phyloP scores from a whole-genome alignment of 2,888 invertebrate genomes.

The Drosophila melanocephala region DNA sequence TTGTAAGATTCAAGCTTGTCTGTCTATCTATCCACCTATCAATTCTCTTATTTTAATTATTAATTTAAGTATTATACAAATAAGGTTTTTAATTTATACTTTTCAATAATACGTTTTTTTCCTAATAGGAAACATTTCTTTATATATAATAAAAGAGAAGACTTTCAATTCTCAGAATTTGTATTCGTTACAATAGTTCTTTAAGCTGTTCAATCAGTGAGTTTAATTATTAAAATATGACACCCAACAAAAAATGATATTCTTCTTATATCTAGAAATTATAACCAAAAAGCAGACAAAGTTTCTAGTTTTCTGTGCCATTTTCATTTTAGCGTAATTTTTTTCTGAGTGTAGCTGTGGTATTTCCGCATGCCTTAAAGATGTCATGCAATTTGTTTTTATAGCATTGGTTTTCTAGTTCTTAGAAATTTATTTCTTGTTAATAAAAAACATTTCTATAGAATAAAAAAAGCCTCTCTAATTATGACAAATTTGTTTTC shows the following conservation, averaged over 20 bases:
- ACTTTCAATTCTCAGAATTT: background rate
- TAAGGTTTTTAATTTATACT: too few relatives aligned
- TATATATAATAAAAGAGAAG: too few relatives aligned
- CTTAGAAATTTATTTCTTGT: too few relatives aligned
- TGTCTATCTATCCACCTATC: background rate
- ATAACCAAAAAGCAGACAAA: too few relatives aligned
- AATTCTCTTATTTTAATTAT: background rate
- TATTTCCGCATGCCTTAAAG: background rate
- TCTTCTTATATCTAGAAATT: too few relatives aligned
- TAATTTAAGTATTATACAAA: background rate
- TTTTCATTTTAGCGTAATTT: background rate
- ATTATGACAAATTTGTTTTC: too few relatives aligned
- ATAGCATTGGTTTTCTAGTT: background rate
- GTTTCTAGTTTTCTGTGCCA: too few relatives aligned
- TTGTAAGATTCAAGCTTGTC: background rate
- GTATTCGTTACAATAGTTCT: too few relatives aligned
- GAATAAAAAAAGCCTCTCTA: too few relatives aligned
- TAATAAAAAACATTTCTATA: too few relatives aligned
- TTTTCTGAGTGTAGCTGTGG: background rate
- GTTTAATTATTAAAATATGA: background rate
- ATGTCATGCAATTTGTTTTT: background rate
- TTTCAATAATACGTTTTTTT: too few relatives aligned
- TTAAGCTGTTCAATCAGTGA: background rate
- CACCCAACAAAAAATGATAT: background rate
- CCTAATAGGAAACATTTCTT: too few relatives aligned